These are phyloP conservation scores for Myopa testacea DNA, from an alignment of 2,888 invertebrate species.

Conservation along the genomic window DNA sequence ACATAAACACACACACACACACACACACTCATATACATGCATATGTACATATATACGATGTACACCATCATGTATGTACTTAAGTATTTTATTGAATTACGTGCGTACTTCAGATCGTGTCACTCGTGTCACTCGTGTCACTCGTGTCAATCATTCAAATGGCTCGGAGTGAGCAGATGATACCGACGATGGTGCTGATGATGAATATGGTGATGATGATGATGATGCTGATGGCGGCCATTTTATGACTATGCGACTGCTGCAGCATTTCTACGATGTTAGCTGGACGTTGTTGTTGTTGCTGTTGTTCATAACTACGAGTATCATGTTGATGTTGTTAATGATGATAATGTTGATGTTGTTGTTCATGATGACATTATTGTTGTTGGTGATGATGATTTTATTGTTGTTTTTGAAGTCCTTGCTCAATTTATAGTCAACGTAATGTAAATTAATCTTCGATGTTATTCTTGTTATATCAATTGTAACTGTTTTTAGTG, in stretches of 20 bases:
- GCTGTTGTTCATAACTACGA: no score
- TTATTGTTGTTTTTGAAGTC: no score
- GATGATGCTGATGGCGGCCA: not conserved
- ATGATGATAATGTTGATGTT: no score
- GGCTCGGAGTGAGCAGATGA: not conserved
- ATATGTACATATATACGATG: not conserved
- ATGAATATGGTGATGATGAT: not conserved
- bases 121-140: not conserved
- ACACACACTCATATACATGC: not conserved
- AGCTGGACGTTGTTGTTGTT: no score
- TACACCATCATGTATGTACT: not conserved
- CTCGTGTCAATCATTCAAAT: not conserved
- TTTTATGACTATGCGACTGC: no score
- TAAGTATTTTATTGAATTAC: not conserved
- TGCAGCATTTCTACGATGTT: no score
- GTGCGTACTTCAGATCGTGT: not conserved
- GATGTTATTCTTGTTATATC: slow-evolving; percentile 6
- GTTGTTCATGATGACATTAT: no score
- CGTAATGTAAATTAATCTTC: not conserved
- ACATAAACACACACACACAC: slow-evolving; percentile 2
- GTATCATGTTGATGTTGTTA: no score
- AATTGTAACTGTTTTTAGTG: not conserved
- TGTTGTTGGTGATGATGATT: no score
- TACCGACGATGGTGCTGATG: not conserved
- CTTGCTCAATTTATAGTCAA: not conserved